Conservation (phyloP, 92 coral and sea anemone genomes). For the Plumapathes pennacea region DNA sequence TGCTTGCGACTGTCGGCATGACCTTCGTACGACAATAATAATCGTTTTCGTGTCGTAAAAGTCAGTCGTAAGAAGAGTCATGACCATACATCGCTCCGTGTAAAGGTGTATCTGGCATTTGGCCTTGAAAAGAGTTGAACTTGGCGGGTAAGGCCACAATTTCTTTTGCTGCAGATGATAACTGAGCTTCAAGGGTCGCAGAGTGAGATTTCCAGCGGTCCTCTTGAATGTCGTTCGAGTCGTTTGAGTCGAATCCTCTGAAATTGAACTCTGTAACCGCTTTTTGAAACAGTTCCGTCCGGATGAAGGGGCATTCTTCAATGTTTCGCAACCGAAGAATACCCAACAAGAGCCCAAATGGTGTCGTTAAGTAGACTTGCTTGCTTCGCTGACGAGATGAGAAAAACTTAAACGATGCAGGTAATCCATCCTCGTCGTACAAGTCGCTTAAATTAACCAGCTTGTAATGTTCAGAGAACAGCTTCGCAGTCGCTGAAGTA, state of each 20-base stretch:
- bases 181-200: conserved; percentile 1
- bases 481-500: conserved; percentile 13
- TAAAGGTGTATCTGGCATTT: no score
- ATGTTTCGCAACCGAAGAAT: conserved; percentile 9
- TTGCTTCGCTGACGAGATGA: neutral
- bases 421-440: conserved; percentile 1
- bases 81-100: no score
- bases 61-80: no score
- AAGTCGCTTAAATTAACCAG: conserved; percentile 5
- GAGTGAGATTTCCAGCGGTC: conserved; percentile 1
- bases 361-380: conserved; percentile 11
- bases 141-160: conserved; percentile 5
- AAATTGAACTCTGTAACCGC: conserved; percentile 1
- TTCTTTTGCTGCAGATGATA: neutral
- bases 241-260: neutral
- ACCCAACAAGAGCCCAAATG: conserved; percentile 17
- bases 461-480: conserved; percentile 3
- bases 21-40: no score
- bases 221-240: no score
- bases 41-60: no score
- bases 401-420: conserved; percentile 13
- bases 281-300: neutral
- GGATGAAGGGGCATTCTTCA: conserved; percentile 10
- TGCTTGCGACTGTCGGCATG: no score
- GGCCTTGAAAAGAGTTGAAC: conserved; percentile 10